A percentile compares a stretch with the other conserved stretches of the same genome.
phyloP scores from a whole-genome alignment of 1,140 invertebrate species.

The Aphis craccivora region DNA sequence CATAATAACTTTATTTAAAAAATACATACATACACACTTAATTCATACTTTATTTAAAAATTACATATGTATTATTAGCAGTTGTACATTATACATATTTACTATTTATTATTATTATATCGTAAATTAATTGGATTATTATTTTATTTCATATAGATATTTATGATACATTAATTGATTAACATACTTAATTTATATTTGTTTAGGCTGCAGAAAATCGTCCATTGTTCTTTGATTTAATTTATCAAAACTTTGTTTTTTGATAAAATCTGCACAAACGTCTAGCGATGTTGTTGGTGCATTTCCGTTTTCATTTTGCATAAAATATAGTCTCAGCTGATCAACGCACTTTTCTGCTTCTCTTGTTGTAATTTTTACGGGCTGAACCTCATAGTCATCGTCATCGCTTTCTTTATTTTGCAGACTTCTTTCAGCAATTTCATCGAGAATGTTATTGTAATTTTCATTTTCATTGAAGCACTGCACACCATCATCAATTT shows the following conservation, averaged over 20 bases:
- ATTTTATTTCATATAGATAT: no score
- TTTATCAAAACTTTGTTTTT: neutral
- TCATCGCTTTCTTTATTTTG: conserved; percentile 9
- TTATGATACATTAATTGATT: neutral
- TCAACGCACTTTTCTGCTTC: conserved; percentile 12
- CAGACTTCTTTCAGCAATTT: conserved; percentile 2
- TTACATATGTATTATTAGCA: neutral
- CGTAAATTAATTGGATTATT: no score
- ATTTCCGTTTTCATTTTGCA: neutral
- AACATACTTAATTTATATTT: neutral
- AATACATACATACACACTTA: no score
- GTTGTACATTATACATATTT: no score
- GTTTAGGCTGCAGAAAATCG: neutral
- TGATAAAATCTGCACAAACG: conserved; percentile 6
- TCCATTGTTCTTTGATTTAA: neutral
- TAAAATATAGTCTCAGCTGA: neutral
- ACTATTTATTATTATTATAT: no score
- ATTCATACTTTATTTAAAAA: no score
- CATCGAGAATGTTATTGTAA: neutral
- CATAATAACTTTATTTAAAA: no score
- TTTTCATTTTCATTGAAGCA: conserved; percentile 10
- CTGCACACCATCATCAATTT: conserved; percentile 8
- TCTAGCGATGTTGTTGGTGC: neutral
- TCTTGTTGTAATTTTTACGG: neutral
- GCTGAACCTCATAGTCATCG: neutral